Evolutionary conservation across 2,113 vertebrate species (phyloP).

Genomic region (Chaetops frenatus): DNA sequence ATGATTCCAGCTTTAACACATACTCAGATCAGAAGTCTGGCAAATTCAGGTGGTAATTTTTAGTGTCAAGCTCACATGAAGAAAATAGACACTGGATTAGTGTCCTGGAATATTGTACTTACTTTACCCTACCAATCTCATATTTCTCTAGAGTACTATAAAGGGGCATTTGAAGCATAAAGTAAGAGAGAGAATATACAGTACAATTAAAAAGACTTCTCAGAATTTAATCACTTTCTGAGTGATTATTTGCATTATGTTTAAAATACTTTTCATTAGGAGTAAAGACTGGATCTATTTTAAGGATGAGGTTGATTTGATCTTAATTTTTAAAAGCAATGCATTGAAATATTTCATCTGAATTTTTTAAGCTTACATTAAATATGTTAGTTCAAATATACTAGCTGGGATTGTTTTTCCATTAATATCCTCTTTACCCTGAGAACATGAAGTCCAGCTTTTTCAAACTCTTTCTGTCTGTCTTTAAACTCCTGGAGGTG

Average conservation of each 20-base stretch:
- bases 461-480: conserved; percentile 1
- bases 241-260: background rate
- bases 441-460: conserved; percentile 32
- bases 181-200: background rate
- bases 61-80: background rate
- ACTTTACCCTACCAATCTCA: background rate
- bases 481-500: background rate
- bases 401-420: background rate
- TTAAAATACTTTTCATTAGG: background rate
- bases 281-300: background rate
- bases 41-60: background rate
- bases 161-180: background rate
- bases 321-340: background rate
- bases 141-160: background rate
- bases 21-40: background rate
- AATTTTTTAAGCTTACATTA: background rate
- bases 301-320: background rate
- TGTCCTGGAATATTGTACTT: background rate
- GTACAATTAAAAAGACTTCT: background rate
- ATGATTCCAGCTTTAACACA: background rate
- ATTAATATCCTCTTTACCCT: conserved; percentile 63
- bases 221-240: background rate
- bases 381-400: background rate
- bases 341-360: background rate
- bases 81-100: background rate